These are phyloP conservation scores for Perizoma affinitatum DNA, from an alignment of 2,888 invertebrate genomes.

Conservation along the genomic window DNA sequence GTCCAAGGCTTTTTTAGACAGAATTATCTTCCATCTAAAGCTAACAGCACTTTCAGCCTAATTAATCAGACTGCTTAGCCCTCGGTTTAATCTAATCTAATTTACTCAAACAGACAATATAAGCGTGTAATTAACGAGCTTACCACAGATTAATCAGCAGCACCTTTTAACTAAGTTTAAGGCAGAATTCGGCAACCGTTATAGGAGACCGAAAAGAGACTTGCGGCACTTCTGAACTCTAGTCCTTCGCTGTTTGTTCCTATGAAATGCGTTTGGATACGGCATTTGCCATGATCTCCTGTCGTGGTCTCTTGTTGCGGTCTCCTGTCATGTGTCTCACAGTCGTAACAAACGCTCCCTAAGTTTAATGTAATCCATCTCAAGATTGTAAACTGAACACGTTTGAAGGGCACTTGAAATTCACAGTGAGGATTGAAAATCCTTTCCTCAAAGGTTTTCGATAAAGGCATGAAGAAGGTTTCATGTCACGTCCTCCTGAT, in stretches of 20 bases:
- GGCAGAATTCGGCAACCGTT: constrained; percentile 2
- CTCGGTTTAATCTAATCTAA: constrained; percentile 24
- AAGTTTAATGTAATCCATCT: constrained; percentile 23
- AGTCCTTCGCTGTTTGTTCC: no score
- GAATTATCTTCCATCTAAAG: constrained; percentile 3
- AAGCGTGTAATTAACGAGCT: constrained; percentile 40
- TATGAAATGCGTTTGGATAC: no score
- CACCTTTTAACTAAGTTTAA: constrained; percentile 22
- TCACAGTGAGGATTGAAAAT: constrained; percentile 55
- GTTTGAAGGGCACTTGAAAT: constrained; percentile 48
- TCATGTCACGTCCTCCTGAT: constrained; percentile 51
- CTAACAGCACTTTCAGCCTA: constrained; percentile 20
- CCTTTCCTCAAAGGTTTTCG: constrained; percentile 49
- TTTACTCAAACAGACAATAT: constrained; percentile 34
- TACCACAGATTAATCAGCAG: constrained; percentile 35
- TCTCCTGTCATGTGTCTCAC: no score
- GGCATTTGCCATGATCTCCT: no score
- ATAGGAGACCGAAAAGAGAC: constrained; percentile 3
- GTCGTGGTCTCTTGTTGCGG: no score
- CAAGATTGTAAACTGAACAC: constrained; percentile 45
- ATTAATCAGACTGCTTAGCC: constrained; percentile 21
- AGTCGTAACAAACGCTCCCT: neutral
- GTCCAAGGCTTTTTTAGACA: no score
- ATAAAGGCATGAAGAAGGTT: constrained; percentile 48
- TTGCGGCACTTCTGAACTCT: neutral